Base-by-base conservation (phyloP, 2,888 invertebrate genomes). In the Galeopsomyia nigrocyanea region DNA sequence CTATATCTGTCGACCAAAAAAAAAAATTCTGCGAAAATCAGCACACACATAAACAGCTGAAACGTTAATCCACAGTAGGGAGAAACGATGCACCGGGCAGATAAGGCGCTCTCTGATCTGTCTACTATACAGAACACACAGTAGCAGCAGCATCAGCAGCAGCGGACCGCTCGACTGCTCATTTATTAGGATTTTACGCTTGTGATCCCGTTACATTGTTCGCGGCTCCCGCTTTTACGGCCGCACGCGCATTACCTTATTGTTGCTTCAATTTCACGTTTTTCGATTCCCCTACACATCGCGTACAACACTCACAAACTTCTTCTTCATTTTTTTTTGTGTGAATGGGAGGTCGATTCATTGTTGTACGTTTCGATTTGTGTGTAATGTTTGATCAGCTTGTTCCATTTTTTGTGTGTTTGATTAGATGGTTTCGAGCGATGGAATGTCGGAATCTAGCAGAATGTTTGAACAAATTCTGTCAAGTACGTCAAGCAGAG, bases 111-210 rank as follows among this genome's bases (percentile, higher is more conserved):
- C 21, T 31, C 31, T 39, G 47, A 58, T 64, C 68, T 57, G 67
- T 71, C 64, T 67, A 49, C 51, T 77, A 74, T 16, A 51, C 14
- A 39, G 39, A n/a, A n/a, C n/a, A n/a, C 7, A 7, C 39, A 39
- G 39, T 13, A 39, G 10, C 22, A 64, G 70, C 67, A n/a, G 39
- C 7, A 7, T 3, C 39, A 39, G 39, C 10, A 39, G 10, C 22
- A 64, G 70, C 67, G 77, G 69, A 74, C 74, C 77, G 73, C 73
- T 76, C 79, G 79, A 82, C 79, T 82, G 82, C 82, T 83, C 83
- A 83, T 83, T 83, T 83, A 83, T 83, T 82, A 83, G 83, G 82
- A 83, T 83, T 83, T 83, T 81, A 83, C 81, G 82, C 80, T 79
- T 74, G 79, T 79, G 79, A 80, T 82, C 80, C 81, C 80, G 78